phyloP scores from a whole-genome alignment of 2,113 vertebrate genomes.

The Manacus vitellinus region DNA sequence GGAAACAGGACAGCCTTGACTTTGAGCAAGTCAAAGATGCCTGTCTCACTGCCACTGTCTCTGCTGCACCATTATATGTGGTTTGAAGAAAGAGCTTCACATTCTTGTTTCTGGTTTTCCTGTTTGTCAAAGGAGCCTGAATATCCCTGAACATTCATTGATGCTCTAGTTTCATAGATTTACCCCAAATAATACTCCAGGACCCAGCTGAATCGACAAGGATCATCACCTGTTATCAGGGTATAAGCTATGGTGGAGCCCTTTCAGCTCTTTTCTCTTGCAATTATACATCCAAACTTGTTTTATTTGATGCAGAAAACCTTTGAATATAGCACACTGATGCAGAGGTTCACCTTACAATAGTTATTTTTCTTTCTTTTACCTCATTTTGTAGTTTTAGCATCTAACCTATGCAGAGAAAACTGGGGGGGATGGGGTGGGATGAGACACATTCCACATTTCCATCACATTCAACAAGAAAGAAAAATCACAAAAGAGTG shows the following conservation, averaged over 20 bases:
- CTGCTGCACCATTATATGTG: neutral
- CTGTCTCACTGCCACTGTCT: neutral
- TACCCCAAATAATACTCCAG: neutral
- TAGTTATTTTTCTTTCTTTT: neutral
- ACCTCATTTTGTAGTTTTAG: neutral
- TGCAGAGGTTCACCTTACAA: neutral
- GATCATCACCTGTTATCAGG: neutral
- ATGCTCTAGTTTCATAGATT: neutral
- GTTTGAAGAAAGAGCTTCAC: neutral
- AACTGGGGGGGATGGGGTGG: fast-evolving
- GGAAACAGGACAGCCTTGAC: neutral
- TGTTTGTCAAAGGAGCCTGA: neutral
- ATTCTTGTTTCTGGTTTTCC: neutral
- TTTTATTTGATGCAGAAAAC: neutral
- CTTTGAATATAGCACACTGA: neutral
- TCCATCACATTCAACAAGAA: neutral
- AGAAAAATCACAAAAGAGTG: neutral
- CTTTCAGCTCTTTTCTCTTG: neutral
- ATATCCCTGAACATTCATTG: neutral
- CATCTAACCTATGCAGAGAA: neutral
- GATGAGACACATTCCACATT: neutral
- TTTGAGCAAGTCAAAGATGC: neutral
- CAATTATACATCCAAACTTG: neutral
- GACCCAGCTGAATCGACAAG: neutral
- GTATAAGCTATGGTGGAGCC: neutral